Evolutionary conservation across 2,888 invertebrate species (phyloP).

Genomic region (Tetragnatha montana): DNA sequence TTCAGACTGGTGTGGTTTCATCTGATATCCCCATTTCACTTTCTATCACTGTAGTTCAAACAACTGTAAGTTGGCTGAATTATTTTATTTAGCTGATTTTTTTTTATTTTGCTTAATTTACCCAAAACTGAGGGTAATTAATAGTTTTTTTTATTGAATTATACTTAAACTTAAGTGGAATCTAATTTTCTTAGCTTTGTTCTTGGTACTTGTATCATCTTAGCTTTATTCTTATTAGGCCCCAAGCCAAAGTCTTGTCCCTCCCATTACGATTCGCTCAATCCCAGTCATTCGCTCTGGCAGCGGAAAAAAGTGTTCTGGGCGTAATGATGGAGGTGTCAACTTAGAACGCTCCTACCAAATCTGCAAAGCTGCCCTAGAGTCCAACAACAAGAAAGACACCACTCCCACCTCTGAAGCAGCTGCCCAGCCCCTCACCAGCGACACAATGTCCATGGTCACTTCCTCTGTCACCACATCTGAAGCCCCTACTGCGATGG

Average conservation of each 20-base stretch:
- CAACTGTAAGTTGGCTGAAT: conserved; percentile 50
- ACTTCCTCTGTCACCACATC: conserved; percentile 62
- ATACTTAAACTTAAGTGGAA: neutral
- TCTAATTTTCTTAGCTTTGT: neutral
- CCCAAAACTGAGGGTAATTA: neutral
- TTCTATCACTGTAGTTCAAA: conserved; percentile 59
- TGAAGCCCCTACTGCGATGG: conserved; percentile 28
- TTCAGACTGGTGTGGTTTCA: conserved; percentile 30
- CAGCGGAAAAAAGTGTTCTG: conserved; percentile 50
- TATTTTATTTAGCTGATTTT: neutral
- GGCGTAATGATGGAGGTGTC: conserved; percentile 77
- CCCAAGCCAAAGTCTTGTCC: conserved; percentile 67
- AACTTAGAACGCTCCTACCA: conserved; percentile 96
- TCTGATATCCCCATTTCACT: conserved; percentile 58
- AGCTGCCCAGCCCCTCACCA: neutral
- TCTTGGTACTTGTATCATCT: neutral
- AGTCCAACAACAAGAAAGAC: conserved; percentile 87
- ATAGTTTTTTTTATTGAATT: neutral
- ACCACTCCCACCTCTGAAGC: conserved; percentile 6
- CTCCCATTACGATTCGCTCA: conserved; percentile 70
- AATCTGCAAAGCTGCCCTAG: conserved; percentile 86
- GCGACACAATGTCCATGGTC: conserved; percentile 45
- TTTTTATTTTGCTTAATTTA: neutral
- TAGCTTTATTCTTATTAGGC: conserved; percentile 12
- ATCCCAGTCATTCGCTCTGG: conserved; percentile 61